phyloP scores from a whole-genome alignment of 2,888 invertebrate genomes.

The Aspidapion aeneum region DNA sequence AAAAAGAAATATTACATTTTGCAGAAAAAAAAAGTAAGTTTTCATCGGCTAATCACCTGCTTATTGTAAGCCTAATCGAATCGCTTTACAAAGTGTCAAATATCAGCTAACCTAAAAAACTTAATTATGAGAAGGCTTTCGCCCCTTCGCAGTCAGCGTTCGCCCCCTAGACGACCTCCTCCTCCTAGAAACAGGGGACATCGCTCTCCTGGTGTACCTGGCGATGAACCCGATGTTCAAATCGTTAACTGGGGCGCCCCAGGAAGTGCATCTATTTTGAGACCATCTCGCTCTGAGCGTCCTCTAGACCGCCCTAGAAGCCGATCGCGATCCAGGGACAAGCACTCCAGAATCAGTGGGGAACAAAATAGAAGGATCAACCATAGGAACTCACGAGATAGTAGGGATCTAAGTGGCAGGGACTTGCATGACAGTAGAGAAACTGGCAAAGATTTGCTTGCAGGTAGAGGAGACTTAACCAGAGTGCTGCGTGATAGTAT shows the following conservation, averaged over 20 bases:
- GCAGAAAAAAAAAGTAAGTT: too few relatives aligned
- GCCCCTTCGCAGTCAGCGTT: conserved; percentile 13
- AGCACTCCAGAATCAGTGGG: conserved; percentile 1
- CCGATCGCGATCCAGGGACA: not conserved
- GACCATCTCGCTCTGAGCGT: not conserved
- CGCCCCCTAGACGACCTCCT: conserved; percentile 2
- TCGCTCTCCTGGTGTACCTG: conserved; percentile 6
- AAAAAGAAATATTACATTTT: too few relatives aligned
- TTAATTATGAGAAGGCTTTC: conserved; percentile 18
- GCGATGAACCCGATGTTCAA: not conserved
- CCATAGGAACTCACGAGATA: not conserved
- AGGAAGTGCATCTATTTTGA: not conserved
- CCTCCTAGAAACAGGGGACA: conserved; percentile 13
- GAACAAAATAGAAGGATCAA: conserved; percentile 6
- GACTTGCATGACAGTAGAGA: not conserved
- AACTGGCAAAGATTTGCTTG: too few relatives aligned
- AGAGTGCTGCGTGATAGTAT: too few relatives aligned
- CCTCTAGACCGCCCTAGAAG: conserved; percentile 1
- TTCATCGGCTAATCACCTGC: too few relatives aligned
- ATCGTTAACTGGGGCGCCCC: not conserved
- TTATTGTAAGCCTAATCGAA: too few relatives aligned
- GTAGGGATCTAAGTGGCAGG: not conserved
- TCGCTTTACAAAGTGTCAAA: too few relatives aligned
- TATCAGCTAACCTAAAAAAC: too few relatives aligned
- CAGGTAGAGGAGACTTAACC: too few relatives aligned